Evolutionary conservation across 2,888 invertebrate species (phyloP).

Genomic region (Megaustenia siamemsis): DNA sequence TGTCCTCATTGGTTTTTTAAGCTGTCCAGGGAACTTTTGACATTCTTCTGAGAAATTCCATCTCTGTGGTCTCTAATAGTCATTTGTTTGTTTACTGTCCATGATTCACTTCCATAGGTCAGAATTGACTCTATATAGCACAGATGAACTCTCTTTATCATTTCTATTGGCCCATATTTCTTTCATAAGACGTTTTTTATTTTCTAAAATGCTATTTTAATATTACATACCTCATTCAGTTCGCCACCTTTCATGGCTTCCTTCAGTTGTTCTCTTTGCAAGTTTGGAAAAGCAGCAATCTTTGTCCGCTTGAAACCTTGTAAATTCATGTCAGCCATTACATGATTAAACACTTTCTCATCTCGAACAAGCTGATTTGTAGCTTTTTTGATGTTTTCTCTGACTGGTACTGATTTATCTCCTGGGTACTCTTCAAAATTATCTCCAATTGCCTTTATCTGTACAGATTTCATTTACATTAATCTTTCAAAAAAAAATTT

Average conservation of each 20-base stretch:
- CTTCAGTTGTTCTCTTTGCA: conserved; percentile 23
- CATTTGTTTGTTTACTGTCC: too few species aligned
- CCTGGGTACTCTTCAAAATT: conserved; percentile 37
- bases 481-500: too few species aligned
- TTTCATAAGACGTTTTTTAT: too few species aligned
- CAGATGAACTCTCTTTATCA: too few species aligned
- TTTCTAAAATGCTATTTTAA: too few species aligned
- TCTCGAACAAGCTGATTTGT: conserved; percentile 49
- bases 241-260: conserved; percentile 7
- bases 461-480: not conserved
- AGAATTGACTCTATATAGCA: too few species aligned
- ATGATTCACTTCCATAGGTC: too few species aligned
- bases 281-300: conserved; percentile 55
- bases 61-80: too few species aligned
- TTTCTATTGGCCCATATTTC: too few species aligned
- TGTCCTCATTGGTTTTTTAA: too few species aligned
- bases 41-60: too few species aligned
- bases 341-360: conserved; percentile 52
- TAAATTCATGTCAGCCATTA: conserved; percentile 32
- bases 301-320: conserved; percentile 44
- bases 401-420: not conserved
- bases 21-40: too few species aligned
- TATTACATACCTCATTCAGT: conserved; percentile 9
- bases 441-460: conserved; percentile 57
- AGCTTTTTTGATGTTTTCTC: conserved; percentile 33